These are phyloP conservation scores for Cacatua alba DNA, from an alignment of 2,113 vertebrate genomes.

Conservation along the genomic window DNA sequence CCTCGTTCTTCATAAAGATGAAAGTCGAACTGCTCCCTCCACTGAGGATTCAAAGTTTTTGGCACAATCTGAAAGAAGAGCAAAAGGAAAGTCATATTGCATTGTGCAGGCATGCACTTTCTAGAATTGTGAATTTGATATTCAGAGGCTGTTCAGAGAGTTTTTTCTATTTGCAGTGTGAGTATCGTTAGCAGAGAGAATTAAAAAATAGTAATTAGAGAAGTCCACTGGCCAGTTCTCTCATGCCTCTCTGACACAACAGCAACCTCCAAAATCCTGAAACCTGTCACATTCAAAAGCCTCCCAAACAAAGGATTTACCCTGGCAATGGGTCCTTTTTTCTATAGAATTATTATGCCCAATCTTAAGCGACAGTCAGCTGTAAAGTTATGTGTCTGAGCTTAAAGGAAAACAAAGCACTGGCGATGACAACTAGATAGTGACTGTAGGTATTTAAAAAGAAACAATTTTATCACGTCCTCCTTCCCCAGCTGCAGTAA, in stretches of 20 bases:
- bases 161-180: neutral
- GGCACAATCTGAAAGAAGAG: slow-evolving; percentile 83
- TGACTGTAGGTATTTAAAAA: neutral
- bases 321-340: slow-evolving; percentile 14
- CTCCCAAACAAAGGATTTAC: neutral
- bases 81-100: neutral
- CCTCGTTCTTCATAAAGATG: slow-evolving; percentile 94
- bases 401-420: neutral
- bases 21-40: slow-evolving; percentile 99
- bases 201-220: neutral
- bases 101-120: neutral
- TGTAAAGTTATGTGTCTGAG: neutral
- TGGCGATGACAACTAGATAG: neutral
- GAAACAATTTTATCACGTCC: neutral
- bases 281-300: neutral
- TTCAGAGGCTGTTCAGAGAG: neutral
- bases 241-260: neutral
- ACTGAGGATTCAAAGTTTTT: slow-evolving; percentile 96
- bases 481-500: neutral
- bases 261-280: neutral
- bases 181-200: neutral
- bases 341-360: neutral
- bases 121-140: neutral
- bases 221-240: neutral
- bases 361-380: neutral